These are phyloP conservation scores for Oxyruncus cristatus DNA, from an alignment of 2,113 vertebrate species.

Conservation along the genomic window DNA sequence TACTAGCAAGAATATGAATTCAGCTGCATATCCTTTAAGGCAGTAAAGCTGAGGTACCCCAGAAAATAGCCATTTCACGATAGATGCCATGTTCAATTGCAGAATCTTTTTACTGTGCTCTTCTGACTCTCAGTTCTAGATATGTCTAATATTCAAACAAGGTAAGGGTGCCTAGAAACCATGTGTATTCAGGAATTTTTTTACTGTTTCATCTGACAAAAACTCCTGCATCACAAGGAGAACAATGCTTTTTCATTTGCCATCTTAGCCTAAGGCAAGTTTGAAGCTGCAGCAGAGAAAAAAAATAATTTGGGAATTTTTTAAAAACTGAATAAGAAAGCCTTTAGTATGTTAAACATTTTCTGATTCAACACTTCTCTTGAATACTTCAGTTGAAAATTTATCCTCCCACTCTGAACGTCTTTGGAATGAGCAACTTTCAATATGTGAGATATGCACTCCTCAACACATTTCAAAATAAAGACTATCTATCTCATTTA, in stretches of 20 bases:
- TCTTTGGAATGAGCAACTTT: neutral
- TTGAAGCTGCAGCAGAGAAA: neutral
- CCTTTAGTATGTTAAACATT: neutral
- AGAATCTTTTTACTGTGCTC: neutral
- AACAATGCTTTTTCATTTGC: neutral
- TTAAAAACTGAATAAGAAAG: neutral
- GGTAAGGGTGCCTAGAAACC: neutral
- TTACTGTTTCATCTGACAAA: neutral
- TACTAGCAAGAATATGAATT: neutral
- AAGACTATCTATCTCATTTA: neutral
- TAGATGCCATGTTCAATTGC: neutral
- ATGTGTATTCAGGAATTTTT: neutral
- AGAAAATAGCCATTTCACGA: neutral
- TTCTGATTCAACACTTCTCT: neutral
- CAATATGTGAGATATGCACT: neutral
- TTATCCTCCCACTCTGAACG: rapidly evolving
- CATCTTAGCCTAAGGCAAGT: neutral
- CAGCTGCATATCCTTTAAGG: neutral
- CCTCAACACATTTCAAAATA: neutral
- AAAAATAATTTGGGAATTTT: neutral
- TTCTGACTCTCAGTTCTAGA: neutral
- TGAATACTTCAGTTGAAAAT: neutral
- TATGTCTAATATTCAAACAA: neutral
- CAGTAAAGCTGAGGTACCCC: neutral
- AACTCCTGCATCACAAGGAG: neutral